Evolutionary conservation across 2,888 invertebrate species (phyloP), one percentile per base, ranked within the genome.

Genomic region (Sphaeridia pumilis): DNA sequence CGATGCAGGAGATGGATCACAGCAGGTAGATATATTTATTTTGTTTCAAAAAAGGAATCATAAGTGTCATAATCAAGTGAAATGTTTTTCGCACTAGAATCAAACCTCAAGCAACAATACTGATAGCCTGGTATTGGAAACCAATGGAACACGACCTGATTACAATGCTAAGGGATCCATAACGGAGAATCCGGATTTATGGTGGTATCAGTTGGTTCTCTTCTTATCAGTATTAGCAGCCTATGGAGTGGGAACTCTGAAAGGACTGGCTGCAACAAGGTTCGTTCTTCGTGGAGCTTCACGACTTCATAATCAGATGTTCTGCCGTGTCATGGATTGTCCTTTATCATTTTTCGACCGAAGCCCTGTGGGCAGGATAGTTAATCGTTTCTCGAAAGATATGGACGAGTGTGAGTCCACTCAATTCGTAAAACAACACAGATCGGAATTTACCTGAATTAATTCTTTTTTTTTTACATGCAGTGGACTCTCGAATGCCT

Each of bases 401-500:
- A 69, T 73, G 67, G 73, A 74, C 65, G 73, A 73, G 66, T 65
- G 72, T 72, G 59, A 61, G 64, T 31, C 58, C 12, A 14, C 31
- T 31, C 31, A 31, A n/a, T n/a, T n/a, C n/a, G n/a, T n/a, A n/a
- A n/a, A 31, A 31, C 14, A 10, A 31, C 14, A 31, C 14, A 31
- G 10, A 14, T 31, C 31, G 31, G 31, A 31, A 31, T 7, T 10
- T 31, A 31, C 10, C 14, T 31, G n/a, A n/a, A n/a, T n/a, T n/a
- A n/a, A n/a, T n/a, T n/a, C n/a, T n/a, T n/a, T n/a, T n/a, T n/a
- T n/a, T 38, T 49, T 57, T 54, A 34, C 20, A 62, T 64, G 41
- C 64, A 74, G 72, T 74, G 63, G 74, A 74, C 64, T 71, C 71
- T 10, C 68, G 72, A 22, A 68, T 77, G 45, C 76, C 77, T 2